Evolutionary conservation across 2,113 vertebrate genomes (phyloP).

Genomic region (Anolis sagrei): DNA sequence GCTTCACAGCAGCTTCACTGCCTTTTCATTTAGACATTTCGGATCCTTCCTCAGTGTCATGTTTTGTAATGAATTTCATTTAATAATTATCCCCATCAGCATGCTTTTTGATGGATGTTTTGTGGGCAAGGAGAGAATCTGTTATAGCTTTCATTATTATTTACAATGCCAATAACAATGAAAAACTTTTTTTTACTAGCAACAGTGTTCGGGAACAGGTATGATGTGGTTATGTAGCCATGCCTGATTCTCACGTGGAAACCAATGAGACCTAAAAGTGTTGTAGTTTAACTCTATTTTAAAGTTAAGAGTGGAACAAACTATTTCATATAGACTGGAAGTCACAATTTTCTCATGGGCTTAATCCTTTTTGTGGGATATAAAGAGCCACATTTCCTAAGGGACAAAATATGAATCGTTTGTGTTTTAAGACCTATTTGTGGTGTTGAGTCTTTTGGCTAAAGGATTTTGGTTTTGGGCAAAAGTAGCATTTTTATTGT

Average conservation of each 20-base stretch:
- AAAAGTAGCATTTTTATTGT: slow-evolving; percentile 38
- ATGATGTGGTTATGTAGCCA: slow-evolving; percentile 37
- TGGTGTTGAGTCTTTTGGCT: slow-evolving; percentile 42
- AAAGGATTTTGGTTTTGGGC: slow-evolving; percentile 29
- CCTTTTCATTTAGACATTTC: slow-evolving; percentile 77
- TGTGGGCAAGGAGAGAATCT: slow-evolving; percentile 69
- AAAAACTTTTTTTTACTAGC: slow-evolving; percentile 66
- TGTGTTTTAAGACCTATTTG: slow-evolving; percentile 32
- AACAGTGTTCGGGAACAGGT: slow-evolving; percentile 26
- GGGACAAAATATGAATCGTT: slow-evolving; percentile 13
- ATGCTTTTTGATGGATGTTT: slow-evolving; percentile 78
- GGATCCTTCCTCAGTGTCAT: slow-evolving; percentile 52
- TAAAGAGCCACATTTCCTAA: slow-evolving; percentile 34
- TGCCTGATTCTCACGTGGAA: slow-evolving; percentile 72
- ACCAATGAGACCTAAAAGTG: slow-evolving; percentile 71
- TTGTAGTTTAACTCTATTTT: slow-evolving; percentile 64
- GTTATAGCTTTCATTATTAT: slow-evolving; percentile 67
- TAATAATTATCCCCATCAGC: slow-evolving; percentile 80
- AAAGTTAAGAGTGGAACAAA: slow-evolving; percentile 62
- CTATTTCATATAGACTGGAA: slow-evolving; percentile 47
- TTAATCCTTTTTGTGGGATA: slow-evolving; percentile 43
- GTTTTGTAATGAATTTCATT: slow-evolving; percentile 73
- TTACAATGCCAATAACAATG: slow-evolving; percentile 70
- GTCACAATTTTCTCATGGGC: slow-evolving; percentile 56
- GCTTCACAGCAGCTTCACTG: slow-evolving; percentile 73